A percentile compares a stretch with the other conserved stretches of the same genome.
Conservation (phyloP, 2,888 invertebrate species). For the Deroplatys truncata region DNA sequence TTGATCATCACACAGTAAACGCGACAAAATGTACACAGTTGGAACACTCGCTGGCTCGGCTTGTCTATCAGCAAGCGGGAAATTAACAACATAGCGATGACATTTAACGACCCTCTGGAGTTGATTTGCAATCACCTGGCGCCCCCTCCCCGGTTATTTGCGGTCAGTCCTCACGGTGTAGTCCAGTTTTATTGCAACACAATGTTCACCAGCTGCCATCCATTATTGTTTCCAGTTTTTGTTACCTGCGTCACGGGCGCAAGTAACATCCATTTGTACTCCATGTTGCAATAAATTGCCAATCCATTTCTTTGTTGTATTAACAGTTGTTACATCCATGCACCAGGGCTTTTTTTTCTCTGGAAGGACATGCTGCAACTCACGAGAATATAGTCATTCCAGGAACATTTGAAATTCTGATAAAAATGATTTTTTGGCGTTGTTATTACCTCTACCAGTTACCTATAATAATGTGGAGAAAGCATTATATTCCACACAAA, state of each 20-base stretch:
- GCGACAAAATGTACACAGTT: not conserved
- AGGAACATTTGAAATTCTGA: too few relatives aligned
- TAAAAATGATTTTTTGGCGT: too few relatives aligned
- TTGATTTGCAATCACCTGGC: conserved; percentile 18
- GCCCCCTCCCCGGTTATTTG: not conserved
- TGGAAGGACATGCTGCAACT: too few relatives aligned
- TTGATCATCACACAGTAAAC: too few relatives aligned
- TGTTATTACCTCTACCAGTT: too few relatives aligned
- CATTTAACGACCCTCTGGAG: conserved; percentile 19
- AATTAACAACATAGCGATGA: conserved; percentile 12
- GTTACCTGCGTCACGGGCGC: not conserved
- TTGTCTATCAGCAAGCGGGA: not conserved
- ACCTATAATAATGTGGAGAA: too few relatives aligned
- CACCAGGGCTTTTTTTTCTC: too few relatives aligned
- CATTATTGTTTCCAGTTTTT: not conserved
- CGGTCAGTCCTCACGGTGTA: conserved; percentile 1
- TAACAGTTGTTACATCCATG: not conserved
- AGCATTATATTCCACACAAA: too few relatives aligned
- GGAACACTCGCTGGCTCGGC: not conserved
- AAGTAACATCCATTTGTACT: not conserved
- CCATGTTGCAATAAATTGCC: not conserved
- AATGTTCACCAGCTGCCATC: not conserved
- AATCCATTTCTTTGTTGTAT: not conserved
- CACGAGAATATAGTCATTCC: too few relatives aligned
- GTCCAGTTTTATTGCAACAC: not conserved